These are phyloP conservation scores for Lucinisca nassula DNA, from an alignment of 2,888 invertebrate species.

Conservation along the genomic window DNA sequence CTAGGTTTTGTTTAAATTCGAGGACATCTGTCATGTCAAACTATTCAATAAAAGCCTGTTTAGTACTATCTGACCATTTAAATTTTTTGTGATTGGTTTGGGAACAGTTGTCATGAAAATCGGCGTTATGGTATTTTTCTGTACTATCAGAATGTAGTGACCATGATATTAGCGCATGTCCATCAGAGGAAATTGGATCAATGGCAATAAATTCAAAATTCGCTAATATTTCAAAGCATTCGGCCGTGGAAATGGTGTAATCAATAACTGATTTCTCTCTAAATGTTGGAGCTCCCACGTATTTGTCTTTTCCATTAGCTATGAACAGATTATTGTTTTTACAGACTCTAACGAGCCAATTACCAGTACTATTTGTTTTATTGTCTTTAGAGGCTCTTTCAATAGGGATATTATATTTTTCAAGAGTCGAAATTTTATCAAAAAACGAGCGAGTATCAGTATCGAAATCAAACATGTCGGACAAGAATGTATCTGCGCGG, in stretches of 20 bases:
- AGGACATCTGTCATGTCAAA: neutral
- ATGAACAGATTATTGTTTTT: neutral
- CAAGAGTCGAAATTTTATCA: neutral
- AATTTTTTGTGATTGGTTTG: neutral
- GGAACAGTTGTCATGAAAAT: neutral
- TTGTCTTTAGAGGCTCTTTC: neutral
- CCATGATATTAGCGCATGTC: neutral
- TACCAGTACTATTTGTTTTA: neutral
- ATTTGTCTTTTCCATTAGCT: neutral
- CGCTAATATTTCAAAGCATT: neutral
- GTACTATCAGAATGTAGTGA: neutral
- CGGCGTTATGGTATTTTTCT: neutral
- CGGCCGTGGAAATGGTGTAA: neutral
- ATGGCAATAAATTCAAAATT: neutral
- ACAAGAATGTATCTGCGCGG: neutral
- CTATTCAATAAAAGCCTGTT: neutral
- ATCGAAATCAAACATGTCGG: neutral
- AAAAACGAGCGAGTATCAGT: neutral
- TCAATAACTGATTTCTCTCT: neutral
- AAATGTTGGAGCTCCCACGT: neutral
- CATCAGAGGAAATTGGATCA: neutral
- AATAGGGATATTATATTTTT: neutral
- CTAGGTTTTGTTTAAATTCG: neutral
- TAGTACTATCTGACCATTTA: neutral
- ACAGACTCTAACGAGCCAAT: neutral